Evolutionary conservation across 1,140 invertebrate genomes (phyloP).

Genomic region (Drosophila pandora): DNA sequence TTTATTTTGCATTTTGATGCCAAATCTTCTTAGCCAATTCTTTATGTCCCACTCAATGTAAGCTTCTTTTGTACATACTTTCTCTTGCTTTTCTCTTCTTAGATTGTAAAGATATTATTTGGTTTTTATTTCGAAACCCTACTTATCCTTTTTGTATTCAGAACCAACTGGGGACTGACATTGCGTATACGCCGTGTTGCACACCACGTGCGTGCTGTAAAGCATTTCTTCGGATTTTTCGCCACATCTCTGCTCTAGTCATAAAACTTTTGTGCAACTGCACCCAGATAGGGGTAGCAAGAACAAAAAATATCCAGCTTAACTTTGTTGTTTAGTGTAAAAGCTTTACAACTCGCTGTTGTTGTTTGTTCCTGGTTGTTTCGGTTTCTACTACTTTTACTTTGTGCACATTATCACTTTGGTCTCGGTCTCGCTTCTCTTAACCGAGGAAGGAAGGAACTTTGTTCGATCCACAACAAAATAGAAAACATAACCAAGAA

Average conservation of each 20-base stretch:
- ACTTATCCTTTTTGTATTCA: constrained; percentile 50
- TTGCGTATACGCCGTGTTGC: constrained; percentile 67
- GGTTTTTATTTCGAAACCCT: constrained; percentile 26
- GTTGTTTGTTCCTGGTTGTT: constrained; percentile 31
- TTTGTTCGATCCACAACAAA: constrained; percentile 71
- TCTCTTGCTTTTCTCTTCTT: constrained; percentile 3
- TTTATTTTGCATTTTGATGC: constrained; percentile 13
- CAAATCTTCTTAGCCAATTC: constrained; percentile 19
- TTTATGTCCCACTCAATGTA: neutral
- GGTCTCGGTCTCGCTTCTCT: constrained; percentile 14
- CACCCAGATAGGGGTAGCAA: constrained; percentile 15
- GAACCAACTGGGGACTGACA: constrained; percentile 27
- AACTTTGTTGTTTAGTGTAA: constrained; percentile 82
- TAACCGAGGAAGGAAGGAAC: constrained; percentile 39
- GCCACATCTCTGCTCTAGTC: constrained; percentile 19
- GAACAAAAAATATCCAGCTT: constrained; percentile 48
- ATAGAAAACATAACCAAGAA: constrained; percentile 27
- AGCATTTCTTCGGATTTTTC: constrained; percentile 48
- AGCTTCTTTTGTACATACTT: neutral
- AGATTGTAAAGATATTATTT: constrained; percentile 13
- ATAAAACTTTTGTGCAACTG: constrained; percentile 52
- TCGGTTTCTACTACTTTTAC: constrained; percentile 65
- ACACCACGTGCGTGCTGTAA: constrained; percentile 62
- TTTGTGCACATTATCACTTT: constrained; percentile 76
- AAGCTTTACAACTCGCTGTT: constrained; percentile 61